phyloP scores from a whole-genome alignment of 2,888 invertebrate species.

The Euzophera pinguis region DNA sequence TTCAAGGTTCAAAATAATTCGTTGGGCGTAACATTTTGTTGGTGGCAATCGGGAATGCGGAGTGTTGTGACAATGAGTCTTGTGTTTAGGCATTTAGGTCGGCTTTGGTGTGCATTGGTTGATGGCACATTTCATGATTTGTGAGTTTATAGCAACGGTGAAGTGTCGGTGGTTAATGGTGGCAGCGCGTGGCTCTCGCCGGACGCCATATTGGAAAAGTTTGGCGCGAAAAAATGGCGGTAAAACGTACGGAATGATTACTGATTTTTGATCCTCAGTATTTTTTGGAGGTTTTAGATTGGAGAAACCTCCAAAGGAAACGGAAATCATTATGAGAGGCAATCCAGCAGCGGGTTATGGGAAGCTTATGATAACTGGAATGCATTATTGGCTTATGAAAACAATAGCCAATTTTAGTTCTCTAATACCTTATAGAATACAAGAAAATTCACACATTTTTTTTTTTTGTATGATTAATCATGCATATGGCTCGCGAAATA shows the following conservation, averaged over 20 bases:
- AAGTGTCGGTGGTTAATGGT: slow-evolving; percentile 79
- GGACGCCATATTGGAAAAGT: slow-evolving; percentile 78
- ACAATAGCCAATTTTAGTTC: no score
- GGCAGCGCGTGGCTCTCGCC: slow-evolving; percentile 72
- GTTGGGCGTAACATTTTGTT: slow-evolving; percentile 56
- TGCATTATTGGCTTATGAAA: no score
- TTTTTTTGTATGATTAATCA: no score
- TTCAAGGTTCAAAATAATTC: slow-evolving; percentile 71
- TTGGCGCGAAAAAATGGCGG: slow-evolving; percentile 71
- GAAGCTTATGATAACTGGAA: no score
- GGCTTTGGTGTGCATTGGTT: slow-evolving; percentile 39
- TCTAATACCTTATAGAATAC: no score
- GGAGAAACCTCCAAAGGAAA: no score
- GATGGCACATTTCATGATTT: slow-evolving; percentile 77
- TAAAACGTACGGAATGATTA: slow-evolving; percentile 37
- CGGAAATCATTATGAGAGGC: no score
- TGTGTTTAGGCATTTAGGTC: slow-evolving; percentile 37
- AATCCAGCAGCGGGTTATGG: no score
- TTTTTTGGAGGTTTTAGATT: not conserved
- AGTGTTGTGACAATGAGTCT: slow-evolving; percentile 41
- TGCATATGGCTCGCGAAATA: no score
- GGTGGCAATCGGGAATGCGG: slow-evolving; percentile 43
- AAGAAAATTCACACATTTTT: no score
- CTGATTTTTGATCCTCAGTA: slow-evolving; percentile 8
- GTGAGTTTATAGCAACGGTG: slow-evolving; percentile 80